Base-by-base conservation (phyloP, 2,888 invertebrate genomes). In the Amphimallon solstitiale region DNA sequence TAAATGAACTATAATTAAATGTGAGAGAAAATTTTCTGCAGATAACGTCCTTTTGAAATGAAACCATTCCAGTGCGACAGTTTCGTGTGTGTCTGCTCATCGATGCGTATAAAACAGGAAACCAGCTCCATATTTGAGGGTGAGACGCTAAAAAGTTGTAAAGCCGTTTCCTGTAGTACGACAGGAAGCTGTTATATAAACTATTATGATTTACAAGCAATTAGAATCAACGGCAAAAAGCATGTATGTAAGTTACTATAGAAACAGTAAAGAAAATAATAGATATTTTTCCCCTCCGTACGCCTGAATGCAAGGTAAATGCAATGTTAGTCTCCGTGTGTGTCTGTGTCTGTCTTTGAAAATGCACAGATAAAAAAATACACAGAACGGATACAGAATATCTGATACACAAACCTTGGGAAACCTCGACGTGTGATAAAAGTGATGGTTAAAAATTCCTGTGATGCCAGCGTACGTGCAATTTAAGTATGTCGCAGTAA, bases 171-270 rank as follows among this genome's bases (percentile, higher is more conserved):
- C 56, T 56, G 56, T 56, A 35, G 10, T 37, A 14, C 23, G 23
- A 56, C 56, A 56, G 56, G 56, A 56, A 56, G 9, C 56, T 23
- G 56, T 40, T 56, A 40, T 40, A 40, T 40, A 56, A 51, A 56
- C 56, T 14, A 40, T 56, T 56, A 38, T 56, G 51, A 51, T 51
- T 51, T 51, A 51, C 51, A 51, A 51, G 51, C 34, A 49, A 49
- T 21, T 49, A 49, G 29, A 49, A 49, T 29, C 12, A 49, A 49
- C 48, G 29, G 21, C 48, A n/a, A n/a, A n/a, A n/a, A n/a, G n/a
- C n/a, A n/a, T n/a, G n/a, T n/a, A 19, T 35, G 51, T 51, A 35
- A 12, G n/a, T 49, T 49, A 23, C n/a, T n/a, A n/a, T n/a, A n/a
- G 1, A 12, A 23, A 29, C 14, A 49, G 29, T 12, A 49, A 19